Percentiles rank a stretch among this genome's conserved stretches.
Conservation (phyloP, 1,140 invertebrate species). For the Dolichoris vasculosae region DNA sequence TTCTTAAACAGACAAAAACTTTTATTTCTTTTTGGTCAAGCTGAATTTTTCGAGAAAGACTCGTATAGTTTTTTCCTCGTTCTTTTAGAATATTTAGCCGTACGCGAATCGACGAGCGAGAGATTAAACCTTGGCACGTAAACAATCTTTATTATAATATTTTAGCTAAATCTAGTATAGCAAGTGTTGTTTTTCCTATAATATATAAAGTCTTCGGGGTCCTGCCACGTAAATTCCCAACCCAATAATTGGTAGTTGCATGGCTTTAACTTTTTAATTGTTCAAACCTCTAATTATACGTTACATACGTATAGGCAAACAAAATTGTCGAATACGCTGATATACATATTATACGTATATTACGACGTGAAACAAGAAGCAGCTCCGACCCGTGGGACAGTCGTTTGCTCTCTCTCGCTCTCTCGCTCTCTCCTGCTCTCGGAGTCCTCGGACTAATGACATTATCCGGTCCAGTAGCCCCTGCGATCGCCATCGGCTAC, state of each 20-base stretch:
- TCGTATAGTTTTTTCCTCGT: neutral
- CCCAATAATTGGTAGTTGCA: slow-evolving; percentile 12
- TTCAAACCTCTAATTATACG: slow-evolving; percentile 14
- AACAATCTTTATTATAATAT: neutral
- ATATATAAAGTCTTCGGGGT: neutral
- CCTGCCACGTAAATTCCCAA: slow-evolving; percentile 20
- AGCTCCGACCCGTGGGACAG: neutral
- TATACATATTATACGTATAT: neutral
- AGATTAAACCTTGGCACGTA: slow-evolving; percentile 3
- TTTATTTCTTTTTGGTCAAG: no score
- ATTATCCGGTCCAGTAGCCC: slow-evolving; percentile 71
- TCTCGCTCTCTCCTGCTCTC: slow-evolving; percentile 47
- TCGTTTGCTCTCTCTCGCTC: slow-evolving; percentile 33
- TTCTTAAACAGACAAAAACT: no score
- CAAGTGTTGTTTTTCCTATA: neutral
- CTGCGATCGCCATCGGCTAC: slow-evolving; percentile 63
- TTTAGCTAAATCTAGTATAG: no score
- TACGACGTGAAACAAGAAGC: neutral
- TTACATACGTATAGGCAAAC: neutral
- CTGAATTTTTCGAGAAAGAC: neutral
- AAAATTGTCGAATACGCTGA: neutral
- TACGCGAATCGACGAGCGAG: neutral
- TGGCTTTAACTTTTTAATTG: slow-evolving; percentile 42
- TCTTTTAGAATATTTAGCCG: neutral
- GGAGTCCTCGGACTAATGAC: slow-evolving; percentile 66